Conservation (phyloP, 2,113 vertebrate species). For the Eurystomus gularis region DNA sequence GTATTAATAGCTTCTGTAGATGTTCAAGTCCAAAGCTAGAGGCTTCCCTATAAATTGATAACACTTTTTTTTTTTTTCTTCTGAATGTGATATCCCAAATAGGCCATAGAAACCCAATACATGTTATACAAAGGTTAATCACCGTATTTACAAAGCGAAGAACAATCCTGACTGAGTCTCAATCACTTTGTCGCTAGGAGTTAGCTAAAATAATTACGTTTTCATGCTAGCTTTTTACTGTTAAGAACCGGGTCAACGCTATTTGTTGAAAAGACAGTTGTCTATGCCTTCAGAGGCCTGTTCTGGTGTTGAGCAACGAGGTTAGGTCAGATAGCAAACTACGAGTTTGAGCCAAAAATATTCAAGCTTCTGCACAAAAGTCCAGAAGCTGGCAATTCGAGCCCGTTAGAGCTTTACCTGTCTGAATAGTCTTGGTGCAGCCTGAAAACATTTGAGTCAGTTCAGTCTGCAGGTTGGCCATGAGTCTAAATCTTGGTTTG, state of each 20-base stretch:
- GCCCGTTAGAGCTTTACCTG: constrained; percentile 69
- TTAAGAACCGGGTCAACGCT: constrained; percentile 32
- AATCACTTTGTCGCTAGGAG: constrained; percentile 41
- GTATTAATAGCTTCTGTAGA: constrained; percentile 68
- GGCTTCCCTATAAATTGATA: constrained; percentile 77
- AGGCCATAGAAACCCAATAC: constrained; percentile 60
- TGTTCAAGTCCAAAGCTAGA: constrained; percentile 83
- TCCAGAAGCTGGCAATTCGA: constrained; percentile 55
- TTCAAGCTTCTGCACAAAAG: constrained; percentile 25
- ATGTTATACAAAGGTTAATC: constrained; percentile 8
- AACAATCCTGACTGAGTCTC: constrained; percentile 47
- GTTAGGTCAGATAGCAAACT: constrained; percentile 50
- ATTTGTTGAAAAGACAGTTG: neutral
- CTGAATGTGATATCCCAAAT: constrained; percentile 44
- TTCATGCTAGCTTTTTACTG: constrained; percentile 39
- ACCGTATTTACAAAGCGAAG: neutral
- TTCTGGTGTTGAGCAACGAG: neutral
- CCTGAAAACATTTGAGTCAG: neutral
- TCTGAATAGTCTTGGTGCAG: constrained; percentile 28
- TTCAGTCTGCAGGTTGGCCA: constrained; percentile 47
- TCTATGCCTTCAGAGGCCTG: neutral
- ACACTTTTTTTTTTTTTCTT: constrained; percentile 58
- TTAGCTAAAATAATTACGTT: constrained; percentile 11
- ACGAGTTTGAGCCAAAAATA: constrained; percentile 30
- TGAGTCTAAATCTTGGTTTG: constrained; percentile 57